Evolutionary conservation across 1,140 invertebrate species (phyloP), one percentile per base, ranked within the genome.

Genomic region (Solenopsis fugax): DNA sequence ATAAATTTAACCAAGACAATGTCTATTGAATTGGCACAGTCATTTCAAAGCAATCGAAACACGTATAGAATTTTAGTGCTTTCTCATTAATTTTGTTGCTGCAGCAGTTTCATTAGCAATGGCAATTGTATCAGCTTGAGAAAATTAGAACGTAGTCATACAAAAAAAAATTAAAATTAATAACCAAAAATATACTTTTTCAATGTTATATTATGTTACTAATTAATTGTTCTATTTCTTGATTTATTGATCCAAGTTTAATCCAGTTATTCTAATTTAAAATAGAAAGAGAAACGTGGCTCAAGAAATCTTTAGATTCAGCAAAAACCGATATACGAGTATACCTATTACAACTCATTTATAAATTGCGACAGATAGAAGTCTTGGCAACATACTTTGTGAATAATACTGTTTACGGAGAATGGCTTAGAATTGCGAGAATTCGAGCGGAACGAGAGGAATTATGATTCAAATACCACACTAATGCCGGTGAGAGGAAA

Each of bases 361-460:
- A 64, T 64, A 78, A 52, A 78, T 65, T 45, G 29, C 24, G 60
- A 48, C 64, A 64, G 58, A 37, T 65, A 12, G 41, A 65, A 18
- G 60, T 64, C 21, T 50, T 4, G 18, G 58, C 6, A 48, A 18
- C 24, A 29, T 29, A 62, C 71, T 56, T 56, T 73, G 29, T 21
- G 69, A 41, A 69, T 58, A 88, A 77, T 85, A 77, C 67, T 76
- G 60, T 85, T 56, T 76, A 58, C 71, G 41, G 24, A 37, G 24
- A 88, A 56, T 29, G 54, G 54, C 21, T n/a, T 69, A 65, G 88
- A 89, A 89, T 89, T 67, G 81, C 71, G 88, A 88, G 90, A 93
- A 93, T 93, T 87, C 89, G 88, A 92, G 90, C 87, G 88, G 87
- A 92, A 78, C 82, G 88, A 89, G 88, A 50, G 21, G 16, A 92